These are phyloP conservation scores for Cebidichthys violaceus DNA, from an alignment of 2,113 vertebrate genomes.

Conservation along the genomic window DNA sequence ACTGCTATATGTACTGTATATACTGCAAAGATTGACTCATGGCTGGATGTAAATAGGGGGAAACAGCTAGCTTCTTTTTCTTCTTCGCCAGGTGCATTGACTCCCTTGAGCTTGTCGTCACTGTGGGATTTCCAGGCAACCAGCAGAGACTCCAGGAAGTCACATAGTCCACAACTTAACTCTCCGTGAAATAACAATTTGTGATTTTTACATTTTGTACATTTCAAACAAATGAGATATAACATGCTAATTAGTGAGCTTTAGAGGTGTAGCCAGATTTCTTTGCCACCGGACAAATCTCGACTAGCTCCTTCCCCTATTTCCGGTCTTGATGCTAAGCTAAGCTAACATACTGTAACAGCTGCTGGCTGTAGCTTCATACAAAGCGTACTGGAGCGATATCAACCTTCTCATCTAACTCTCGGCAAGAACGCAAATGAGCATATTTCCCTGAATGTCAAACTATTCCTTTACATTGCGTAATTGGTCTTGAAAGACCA, in stretches of 20 bases:
- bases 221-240: background rate
- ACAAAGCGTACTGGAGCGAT: background rate
- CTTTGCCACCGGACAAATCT: background rate
- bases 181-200: too few relatives aligned
- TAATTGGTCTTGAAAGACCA: too few relatives aligned
- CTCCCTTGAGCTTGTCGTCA: background rate
- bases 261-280: background rate
- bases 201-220: background rate
- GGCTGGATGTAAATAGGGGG: background rate
- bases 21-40: background rate
- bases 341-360: background rate
- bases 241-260: background rate
- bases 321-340: too few relatives aligned
- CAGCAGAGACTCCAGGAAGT: background rate
- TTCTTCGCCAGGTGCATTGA: background rate
- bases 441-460: too few relatives aligned
- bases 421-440: too few relatives aligned
- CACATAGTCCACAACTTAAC: too few relatives aligned
- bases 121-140: background rate
- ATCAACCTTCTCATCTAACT: too few relatives aligned
- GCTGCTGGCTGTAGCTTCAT: background rate
- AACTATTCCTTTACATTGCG: too few relatives aligned
- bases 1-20: background rate
- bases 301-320: background rate
- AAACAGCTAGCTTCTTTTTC: background rate